Base-by-base conservation (phyloP, 2,888 invertebrate genomes). In the Mesochorus sp. region DNA sequence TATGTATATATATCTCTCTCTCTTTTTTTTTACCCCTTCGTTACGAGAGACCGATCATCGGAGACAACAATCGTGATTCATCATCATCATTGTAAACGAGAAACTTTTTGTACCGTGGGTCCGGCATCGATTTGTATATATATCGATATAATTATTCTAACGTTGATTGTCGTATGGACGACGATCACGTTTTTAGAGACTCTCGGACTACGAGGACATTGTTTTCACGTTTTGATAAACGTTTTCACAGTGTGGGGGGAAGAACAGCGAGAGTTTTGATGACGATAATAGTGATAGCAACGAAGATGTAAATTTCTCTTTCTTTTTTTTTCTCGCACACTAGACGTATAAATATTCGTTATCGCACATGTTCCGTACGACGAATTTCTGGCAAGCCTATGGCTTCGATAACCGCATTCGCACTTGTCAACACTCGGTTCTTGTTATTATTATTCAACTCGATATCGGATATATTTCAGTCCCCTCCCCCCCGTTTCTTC, bases 11-110 rank as follows among this genome's bases (percentile, higher is more conserved):
- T n/a, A n/a, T n/a, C n/a, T n/a, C n/a, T n/a, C n/a, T 51, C 14
- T 59, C 62, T 6, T 24, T 53, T 12, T 31, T 34, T 44, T 75
- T 14, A 31, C 28, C 66, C 39, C 62, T 67, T 62, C 61, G 72
- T 68, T 51, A 62, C 77, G 72, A 67, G 14, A 31, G 37, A 37
- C 17, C 21, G 59, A 64, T 57, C 8, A 42, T 17, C 12, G 24
- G 5, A 6, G 21, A 5, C 57, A 31, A 26, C 55, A 49, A 19
- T 28, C 26, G 17, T 42, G 66, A 72, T 53, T 24, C 57, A 61
- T 77, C 67, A 67, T 55, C 21, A 55, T 49, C 31, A 5, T 37
- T 12, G 17, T 12, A 44, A 55, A 21, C 72, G n/a, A 49, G n/a
- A 42, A 14, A 62, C 34, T 67, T 19, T 2, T 21, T 8, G 8